Evolutionary conservation across 2,797 vertebrate genomes (phyloP).

Genomic region (Argentina silus): DNA sequence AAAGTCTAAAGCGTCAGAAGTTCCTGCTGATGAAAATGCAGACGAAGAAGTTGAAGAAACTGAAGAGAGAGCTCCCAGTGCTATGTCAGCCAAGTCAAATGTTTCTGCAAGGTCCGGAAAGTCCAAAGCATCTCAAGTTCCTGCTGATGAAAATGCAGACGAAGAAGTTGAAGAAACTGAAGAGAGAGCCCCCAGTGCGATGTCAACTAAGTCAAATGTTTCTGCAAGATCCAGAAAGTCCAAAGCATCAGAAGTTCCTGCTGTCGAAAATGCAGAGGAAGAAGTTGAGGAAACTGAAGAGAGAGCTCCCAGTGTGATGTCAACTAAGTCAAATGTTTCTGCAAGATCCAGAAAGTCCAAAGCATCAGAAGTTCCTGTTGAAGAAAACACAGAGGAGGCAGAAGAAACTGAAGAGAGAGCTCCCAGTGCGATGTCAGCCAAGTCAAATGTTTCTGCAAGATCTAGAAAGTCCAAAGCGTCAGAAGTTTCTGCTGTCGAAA

Average conservation of each 20-base stretch:
- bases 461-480: slow-evolving; percentile 37
- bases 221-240: slow-evolving; percentile 20
- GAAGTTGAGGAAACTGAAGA: not conserved
- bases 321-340: no score
- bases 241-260: not conserved
- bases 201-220: slow-evolving; percentile 38
- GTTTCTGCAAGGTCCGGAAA: slow-evolving; percentile 17
- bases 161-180: not conserved
- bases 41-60: slow-evolving; percentile 40
- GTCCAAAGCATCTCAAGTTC: not conserved
- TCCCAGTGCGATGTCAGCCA: slow-evolving; percentile 32
- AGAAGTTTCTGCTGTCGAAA: slow-evolving; percentile 5
- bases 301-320: no score
- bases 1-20: slow-evolving; percentile 36
- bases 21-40: slow-evolving; percentile 2
- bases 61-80: slow-evolving; percentile 43
- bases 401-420: slow-evolving; percentile 37
- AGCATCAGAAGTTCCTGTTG: slow-evolving; percentile 35
- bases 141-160: not conserved
- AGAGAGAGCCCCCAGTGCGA: slow-evolving; percentile 30
- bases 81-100: slow-evolving; percentile 43
- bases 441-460: slow-evolving; percentile 24
- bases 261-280: not conserved
- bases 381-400: slow-evolving; percentile 8
- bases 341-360: slow-evolving; percentile 55